Base-by-base conservation (phyloP, 1,140 invertebrate species). In the Uloborus diversus region DNA sequence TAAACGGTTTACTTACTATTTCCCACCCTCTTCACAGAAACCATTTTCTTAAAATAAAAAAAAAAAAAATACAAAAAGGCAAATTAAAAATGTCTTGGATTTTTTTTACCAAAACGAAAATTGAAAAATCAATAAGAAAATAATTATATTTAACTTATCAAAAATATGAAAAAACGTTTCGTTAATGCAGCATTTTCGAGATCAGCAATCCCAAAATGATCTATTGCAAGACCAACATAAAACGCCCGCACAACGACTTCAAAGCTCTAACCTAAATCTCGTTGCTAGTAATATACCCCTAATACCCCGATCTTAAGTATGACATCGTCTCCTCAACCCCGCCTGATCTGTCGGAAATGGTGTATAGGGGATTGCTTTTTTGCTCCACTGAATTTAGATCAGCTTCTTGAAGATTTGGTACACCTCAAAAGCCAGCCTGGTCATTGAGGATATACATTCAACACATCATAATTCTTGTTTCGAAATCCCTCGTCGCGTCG, bases 391-490 rank as follows among this genome's bases (percentile, higher is more conserved):
- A 66, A 66, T 49, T 66, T 47, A 28, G 64, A 51, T 66, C 64
- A 49, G 30, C 37, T 17, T 27, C 14, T 14, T 49, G 27, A 49
- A 42, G 13, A 23, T 66, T 28, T 27, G 1, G 64, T 25, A 42
- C 17, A 51, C 37, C 64, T 42, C 64, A 30, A 42, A 27, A 49
- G 64, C 37, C n/a, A 28, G 23, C 64, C 28, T 28, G 25, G 42
- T 25, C 42, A 49, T 49, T 66, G 42, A 27, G 25, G 28, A 25
- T n/a, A 66, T 66, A 17, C 42, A 27, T 49, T 66, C 23, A 42
- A 20, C 64, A 66, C 37, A 33, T 49, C 64, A 49, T 66, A 66
- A 66, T 23, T 66, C 28, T 66, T 47, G 42, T 33, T 66, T 23
- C 17, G 42, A 49, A 66, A 66, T 49, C 64, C 42, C 25, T 49